These are phyloP conservation scores for Notothenia rossii DNA, from an alignment of 2,113 vertebrate genomes.

Conservation along the genomic window DNA sequence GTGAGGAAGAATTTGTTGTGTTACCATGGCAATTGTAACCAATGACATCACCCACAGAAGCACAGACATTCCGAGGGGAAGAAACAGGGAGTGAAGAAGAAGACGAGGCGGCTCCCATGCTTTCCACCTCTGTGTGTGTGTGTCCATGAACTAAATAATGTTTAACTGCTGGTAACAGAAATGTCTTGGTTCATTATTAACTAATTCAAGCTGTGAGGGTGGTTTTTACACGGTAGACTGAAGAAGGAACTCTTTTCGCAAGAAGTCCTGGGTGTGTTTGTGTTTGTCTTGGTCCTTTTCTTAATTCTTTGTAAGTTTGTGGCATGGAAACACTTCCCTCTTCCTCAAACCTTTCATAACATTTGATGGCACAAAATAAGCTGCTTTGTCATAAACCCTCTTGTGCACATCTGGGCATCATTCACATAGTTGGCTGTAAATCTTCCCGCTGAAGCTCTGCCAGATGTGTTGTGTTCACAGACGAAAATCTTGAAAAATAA, in stretches of 20 bases:
- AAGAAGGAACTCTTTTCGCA: conserved; percentile 2
- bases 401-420: conserved; percentile 23
- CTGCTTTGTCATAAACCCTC: background rate
- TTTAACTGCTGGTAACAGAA: conserved; percentile 40
- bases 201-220: background rate
- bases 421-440: conserved; percentile 10
- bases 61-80: conserved; percentile 58
- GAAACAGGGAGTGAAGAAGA: conserved; percentile 23
- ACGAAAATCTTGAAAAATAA: conserved; percentile 14
- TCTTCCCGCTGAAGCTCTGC: conserved; percentile 5
- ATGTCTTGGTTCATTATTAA: conserved; percentile 57
- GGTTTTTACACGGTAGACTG: conserved; percentile 13
- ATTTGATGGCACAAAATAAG: background rate
- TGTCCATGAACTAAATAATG: conserved; percentile 3
- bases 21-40: conserved; percentile 66
- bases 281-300: background rate
- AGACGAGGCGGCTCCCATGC: conserved; percentile 24
- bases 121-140: background rate
- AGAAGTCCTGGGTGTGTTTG: background rate
- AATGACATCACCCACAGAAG: conserved; percentile 68
- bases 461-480: conserved; percentile 36
- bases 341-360: background rate
- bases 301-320: background rate
- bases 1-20: conserved; percentile 70
- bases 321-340: background rate